phyloP scores from a whole-genome alignment of 2,113 vertebrate genomes.

The Brachyistius frenatus region DNA sequence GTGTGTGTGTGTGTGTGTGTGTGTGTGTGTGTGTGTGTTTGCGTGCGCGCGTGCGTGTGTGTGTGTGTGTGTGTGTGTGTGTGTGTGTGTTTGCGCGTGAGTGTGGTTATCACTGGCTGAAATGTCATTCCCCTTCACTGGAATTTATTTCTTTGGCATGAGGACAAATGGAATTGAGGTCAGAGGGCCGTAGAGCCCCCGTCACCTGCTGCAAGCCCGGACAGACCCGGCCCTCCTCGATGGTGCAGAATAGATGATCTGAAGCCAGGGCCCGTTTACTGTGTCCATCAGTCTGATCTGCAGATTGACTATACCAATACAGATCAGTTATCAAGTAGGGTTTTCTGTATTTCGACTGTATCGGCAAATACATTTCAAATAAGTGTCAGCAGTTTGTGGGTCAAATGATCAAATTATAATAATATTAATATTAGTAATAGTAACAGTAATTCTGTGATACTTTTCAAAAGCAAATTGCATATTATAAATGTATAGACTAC shows the following conservation, averaged over 20 bases:
- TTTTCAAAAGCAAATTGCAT: too few relatives aligned
- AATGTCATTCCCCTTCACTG: constrained; percentile 59
- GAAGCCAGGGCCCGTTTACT: constrained; percentile 30
- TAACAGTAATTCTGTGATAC: too few relatives aligned
- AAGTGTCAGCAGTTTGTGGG: too few relatives aligned
- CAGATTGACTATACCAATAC: background rate
- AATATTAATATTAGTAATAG: too few relatives aligned
- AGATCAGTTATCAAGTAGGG: too few relatives aligned
- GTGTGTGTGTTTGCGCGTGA: constrained; percentile 17
- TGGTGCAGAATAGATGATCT: constrained; percentile 33
- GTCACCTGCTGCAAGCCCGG: constrained; percentile 46
- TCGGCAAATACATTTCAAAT: too few relatives aligned
- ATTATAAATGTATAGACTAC: too few relatives aligned
- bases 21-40: constrained; percentile 19
- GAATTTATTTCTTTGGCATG: constrained; percentile 57
- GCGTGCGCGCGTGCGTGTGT: constrained; percentile 10
- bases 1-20: constrained; percentile 20
- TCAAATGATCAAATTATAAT: too few relatives aligned
- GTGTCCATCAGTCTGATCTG: constrained; percentile 10
- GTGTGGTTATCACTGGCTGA: constrained; percentile 27
- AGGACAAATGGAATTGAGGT: constrained; percentile 71
- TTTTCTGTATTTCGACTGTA: too few relatives aligned
- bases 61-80: constrained; percentile 18
- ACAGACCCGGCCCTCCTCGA: constrained; percentile 34
- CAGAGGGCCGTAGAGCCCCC: constrained; percentile 60